These are phyloP conservation scores for Felis chaus DNA, from an alignment of 2,113 vertebrate genomes.

Conservation along the genomic window DNA sequence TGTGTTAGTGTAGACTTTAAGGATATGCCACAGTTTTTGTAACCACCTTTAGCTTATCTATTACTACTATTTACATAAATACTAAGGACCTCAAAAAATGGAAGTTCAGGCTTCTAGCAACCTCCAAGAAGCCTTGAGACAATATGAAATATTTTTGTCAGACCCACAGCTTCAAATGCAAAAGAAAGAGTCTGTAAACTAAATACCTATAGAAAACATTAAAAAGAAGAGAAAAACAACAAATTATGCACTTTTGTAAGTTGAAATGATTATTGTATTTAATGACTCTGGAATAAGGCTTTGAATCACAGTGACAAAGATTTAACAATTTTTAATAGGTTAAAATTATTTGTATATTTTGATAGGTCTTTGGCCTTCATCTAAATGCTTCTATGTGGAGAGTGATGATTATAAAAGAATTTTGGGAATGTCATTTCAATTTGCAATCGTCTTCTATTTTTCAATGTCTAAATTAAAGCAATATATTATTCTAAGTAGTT, in stretches of 20 bases:
- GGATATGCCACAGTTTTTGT: neutral
- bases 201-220: neutral
- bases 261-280: constrained; percentile 4
- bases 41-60: neutral
- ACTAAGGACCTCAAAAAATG: neutral
- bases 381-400: neutral
- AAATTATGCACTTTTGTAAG: neutral
- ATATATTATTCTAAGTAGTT: neutral
- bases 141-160: neutral
- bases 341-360: neutral
- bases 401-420: neutral
- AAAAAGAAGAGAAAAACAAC: neutral
- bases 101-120: neutral
- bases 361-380: neutral
- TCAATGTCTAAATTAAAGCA: constrained; percentile 26
- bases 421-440: constrained; percentile 7
- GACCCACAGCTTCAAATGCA: neutral
- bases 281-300: neutral
- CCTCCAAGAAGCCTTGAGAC: neutral
- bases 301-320: neutral
- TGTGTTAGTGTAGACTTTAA: neutral
- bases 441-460: neutral
- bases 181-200: neutral
- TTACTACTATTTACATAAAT: neutral
- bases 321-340: neutral